Evolutionary conservation across 1,140 invertebrate genomes (phyloP), one percentile per base, ranked within the genome.

Genomic region (Drosophila azteca): DNA sequence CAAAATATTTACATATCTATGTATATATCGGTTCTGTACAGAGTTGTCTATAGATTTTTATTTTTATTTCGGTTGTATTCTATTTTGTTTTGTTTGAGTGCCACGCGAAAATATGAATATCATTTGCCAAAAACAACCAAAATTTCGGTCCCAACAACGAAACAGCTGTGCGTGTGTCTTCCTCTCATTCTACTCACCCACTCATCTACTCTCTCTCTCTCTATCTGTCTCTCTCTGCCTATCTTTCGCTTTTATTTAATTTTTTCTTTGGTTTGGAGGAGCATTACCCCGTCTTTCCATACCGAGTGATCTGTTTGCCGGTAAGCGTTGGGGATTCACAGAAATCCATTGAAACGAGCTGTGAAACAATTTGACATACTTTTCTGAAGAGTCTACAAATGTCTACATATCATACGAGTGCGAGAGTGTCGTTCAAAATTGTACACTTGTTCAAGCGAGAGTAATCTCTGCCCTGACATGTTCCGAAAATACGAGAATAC

Each of bases 131-230:
- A 51, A 60, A 51, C 51, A 35, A 66, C 13, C 50, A 50, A 51
- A 49, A 66, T 52, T 31, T 50, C 49, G 26, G 55, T 24, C 15
- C 39, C 44, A 44, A 35, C 55, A 26, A 41, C 39, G 29, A 76
- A 39, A 76, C 72, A 76, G 57, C 73, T 75, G 71, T 75, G 71
- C 51, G 70, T 48, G 65, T 31, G 65, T 66, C 45, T 20, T 26
- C 67, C 51, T 46, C 31, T 20, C 31, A 20, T 39, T 13, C 46
- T n/a, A n/a, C n/a, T 20, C 17, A 2, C 9, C 1, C 5, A 15
- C 3, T 17, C 50, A 46, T 24, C 60, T 50, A 54, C 50, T 53
- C 17, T 11, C 2, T 6, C 43, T 29, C 53, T 57, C 50, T 52
- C 51, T n/a, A n/a, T n/a, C n/a, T n/a, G 17, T 69, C 51, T 35